Evolutionary conservation across 2,797 vertebrate genomes (phyloP).

Genomic region (Valencia hispanica): DNA sequence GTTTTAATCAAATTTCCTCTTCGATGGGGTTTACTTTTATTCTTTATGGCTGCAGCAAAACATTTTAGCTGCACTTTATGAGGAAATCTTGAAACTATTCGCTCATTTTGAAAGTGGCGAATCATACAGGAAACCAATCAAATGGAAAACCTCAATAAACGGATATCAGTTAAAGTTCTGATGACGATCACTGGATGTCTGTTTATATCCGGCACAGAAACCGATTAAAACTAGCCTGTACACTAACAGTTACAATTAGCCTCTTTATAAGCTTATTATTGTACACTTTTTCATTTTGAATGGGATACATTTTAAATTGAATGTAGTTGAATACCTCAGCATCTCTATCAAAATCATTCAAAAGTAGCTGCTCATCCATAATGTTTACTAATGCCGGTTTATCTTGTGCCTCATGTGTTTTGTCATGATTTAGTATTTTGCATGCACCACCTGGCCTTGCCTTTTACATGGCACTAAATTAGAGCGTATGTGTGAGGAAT

Average conservation of each 20-base stretch:
- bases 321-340: background rate
- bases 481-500: slow-evolving; percentile 61
- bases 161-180: background rate
- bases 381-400: background rate
- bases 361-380: background rate
- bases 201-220: background rate
- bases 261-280: background rate
- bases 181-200: background rate
- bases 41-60: background rate
- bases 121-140: background rate
- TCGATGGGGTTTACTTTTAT: background rate
- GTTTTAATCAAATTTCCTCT: background rate
- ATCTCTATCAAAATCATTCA: background rate
- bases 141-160: background rate
- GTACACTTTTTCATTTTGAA: background rate
- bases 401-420: background rate
- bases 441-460: slow-evolving; percentile 34
- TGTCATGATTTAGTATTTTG: background rate
- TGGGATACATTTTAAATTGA: background rate
- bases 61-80: background rate
- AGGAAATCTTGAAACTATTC: background rate
- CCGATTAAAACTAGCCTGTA: background rate
- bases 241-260: background rate
- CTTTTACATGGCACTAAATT: slow-evolving; percentile 52
- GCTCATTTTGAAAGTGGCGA: background rate